Evolutionary conservation across 2,113 vertebrate genomes (phyloP).

Genomic region (Lota lota): DNA sequence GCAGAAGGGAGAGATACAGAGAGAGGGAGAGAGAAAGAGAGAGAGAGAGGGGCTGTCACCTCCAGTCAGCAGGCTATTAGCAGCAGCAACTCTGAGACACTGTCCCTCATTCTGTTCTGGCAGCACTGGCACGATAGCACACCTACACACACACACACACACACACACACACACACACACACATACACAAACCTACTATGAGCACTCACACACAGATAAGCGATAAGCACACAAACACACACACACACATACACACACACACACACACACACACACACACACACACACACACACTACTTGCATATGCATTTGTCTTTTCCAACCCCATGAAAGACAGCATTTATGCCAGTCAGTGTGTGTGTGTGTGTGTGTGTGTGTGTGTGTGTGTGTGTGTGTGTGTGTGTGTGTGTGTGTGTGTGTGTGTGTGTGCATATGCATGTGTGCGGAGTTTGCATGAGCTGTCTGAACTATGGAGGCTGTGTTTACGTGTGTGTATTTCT

Average conservation of each 20-base stretch:
- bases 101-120: conserved; percentile 68
- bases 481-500: background rate
- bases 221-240: background rate
- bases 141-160: conserved; percentile 46
- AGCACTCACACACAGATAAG: background rate
- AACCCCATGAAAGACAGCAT: background rate
- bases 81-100: conserved; percentile 64
- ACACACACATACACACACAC: background rate
- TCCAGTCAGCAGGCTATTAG: conserved; percentile 69
- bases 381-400: conserved; percentile 47
- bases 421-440: conserved; percentile 25
- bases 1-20: background rate
- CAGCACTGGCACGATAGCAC: conserved; percentile 64
- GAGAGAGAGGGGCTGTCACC: conserved; percentile 52
- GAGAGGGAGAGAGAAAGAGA: background rate
- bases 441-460: background rate
- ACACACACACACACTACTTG: background rate
- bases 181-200: background rate
- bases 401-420: conserved; percentile 49
- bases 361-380: conserved; percentile 44
- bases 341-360: background rate
- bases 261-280: background rate
- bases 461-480: too few relatives aligned
- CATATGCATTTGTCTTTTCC: background rate
- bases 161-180: conserved; percentile 16